Percentiles rank a stretch among this genome's conserved stretches.
Conservation (phyloP, 2,113 vertebrate genomes). For the Hypanus sabinus region DNA sequence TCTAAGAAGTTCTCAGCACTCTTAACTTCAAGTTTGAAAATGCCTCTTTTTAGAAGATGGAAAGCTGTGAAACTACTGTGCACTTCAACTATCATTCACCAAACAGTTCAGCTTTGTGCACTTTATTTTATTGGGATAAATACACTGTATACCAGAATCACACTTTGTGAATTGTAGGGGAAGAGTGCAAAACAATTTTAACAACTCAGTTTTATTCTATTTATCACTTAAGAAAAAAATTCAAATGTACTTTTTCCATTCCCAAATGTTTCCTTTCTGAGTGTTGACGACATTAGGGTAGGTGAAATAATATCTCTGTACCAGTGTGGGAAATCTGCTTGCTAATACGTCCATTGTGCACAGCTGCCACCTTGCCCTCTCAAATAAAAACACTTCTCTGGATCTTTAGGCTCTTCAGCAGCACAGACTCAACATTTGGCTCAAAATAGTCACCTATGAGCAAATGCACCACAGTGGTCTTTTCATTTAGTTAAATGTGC, state of each 20-base stretch:
- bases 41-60: not conserved
- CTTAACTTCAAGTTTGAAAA: not conserved
- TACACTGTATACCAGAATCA: not conserved
- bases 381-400: not conserved
- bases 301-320: slow-evolving; percentile 6
- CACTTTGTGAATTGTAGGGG: not conserved
- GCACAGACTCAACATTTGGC: not conserved
- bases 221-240: not conserved
- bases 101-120: not conserved
- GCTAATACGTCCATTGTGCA: not conserved
- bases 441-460: not conserved
- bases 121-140: slow-evolving; percentile 26
- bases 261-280: not conserved
- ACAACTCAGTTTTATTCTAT: not conserved
- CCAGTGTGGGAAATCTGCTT: not conserved
- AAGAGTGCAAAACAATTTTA: not conserved
- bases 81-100: not conserved
- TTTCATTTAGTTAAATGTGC: not conserved
- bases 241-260: not conserved
- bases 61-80: not conserved
- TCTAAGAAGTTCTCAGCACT: too few relatives aligned
- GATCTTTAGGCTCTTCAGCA: not conserved
- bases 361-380: not conserved
- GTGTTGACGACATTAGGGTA: not conserved
- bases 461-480: not conserved